Conservation (phyloP, 2,797 vertebrate genomes). For the Acanthiza pusilla region DNA sequence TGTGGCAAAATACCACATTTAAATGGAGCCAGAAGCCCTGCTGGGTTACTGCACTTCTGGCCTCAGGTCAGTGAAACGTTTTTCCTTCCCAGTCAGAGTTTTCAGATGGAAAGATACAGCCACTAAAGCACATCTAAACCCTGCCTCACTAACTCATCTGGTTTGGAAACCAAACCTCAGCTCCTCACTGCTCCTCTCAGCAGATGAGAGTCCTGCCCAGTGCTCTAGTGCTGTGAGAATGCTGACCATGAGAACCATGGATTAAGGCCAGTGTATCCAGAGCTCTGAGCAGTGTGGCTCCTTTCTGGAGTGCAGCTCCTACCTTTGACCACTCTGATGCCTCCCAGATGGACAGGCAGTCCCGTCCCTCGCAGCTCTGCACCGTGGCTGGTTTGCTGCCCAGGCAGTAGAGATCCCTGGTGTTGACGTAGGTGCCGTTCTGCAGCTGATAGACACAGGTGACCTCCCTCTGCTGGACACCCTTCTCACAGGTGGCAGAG, state of each 20-base stretch:
- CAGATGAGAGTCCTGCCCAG: neutral
- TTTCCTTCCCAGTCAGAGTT: neutral
- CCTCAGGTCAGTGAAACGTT: neutral
- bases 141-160: neutral
- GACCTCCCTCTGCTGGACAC: conserved; percentile 87
- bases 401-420: conserved; percentile 85
- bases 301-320: neutral
- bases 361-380: conserved; percentile 88
- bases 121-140: neutral
- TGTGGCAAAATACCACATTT: neutral
- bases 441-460: conserved; percentile 88
- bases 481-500: conserved; percentile 88
- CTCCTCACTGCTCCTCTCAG: neutral
- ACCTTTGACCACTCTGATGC: conserved; percentile 95
- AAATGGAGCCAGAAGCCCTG: neutral
- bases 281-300: neutral
- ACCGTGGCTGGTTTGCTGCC: conserved; percentile 78
- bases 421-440: conserved; percentile 86
- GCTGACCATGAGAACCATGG: neutral
- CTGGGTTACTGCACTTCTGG: neutral
- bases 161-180: neutral
- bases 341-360: conserved; percentile 91
- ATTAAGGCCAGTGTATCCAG: neutral
- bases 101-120: neutral
- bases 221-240: neutral